Evolutionary conservation across 2,797 vertebrate genomes (phyloP).

Genomic region (Remorina albescens): DNA sequence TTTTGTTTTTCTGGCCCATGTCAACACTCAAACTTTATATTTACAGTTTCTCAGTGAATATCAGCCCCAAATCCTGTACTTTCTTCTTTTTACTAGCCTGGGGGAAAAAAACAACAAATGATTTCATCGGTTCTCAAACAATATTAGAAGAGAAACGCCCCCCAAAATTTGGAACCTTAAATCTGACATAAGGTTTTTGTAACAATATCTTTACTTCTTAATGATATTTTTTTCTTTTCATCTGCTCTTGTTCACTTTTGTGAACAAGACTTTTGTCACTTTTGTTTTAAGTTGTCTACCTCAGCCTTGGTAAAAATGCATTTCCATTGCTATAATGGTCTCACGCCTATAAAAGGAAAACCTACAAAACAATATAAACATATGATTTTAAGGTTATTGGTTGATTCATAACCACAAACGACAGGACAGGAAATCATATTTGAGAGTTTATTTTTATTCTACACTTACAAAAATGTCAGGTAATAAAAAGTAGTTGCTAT

Average conservation of each 20-base stretch:
- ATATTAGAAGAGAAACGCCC: background rate
- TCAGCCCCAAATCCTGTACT: constrained; percentile 1
- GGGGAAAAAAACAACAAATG: constrained; percentile 4
- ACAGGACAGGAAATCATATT: constrained; percentile 32
- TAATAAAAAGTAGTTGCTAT: constrained; percentile 80
- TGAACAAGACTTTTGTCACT: background rate
- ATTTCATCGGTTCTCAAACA: constrained; percentile 2
- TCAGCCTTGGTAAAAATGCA: too few species aligned
- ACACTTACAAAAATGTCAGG: constrained; percentile 83
- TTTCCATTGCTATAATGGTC: too few species aligned
- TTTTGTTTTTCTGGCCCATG: constrained; percentile 13
- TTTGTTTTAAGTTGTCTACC: too few species aligned
- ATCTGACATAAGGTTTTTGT: background rate
- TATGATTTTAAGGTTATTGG: too few species aligned
- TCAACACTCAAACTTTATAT: constrained; percentile 6
- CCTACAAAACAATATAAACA: too few species aligned
- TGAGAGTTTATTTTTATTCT: constrained; percentile 80
- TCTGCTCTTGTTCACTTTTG: background rate
- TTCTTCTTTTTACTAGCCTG: background rate
- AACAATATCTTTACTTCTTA: background rate
- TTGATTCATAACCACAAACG: constrained; percentile 12
- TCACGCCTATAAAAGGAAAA: too few species aligned
- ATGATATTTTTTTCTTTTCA: background rate
- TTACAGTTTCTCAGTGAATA: constrained; percentile 10
- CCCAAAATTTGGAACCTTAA: background rate